These are phyloP conservation scores for Morpho helenor DNA, from an alignment of 2,888 invertebrate species.

Conservation along the genomic window DNA sequence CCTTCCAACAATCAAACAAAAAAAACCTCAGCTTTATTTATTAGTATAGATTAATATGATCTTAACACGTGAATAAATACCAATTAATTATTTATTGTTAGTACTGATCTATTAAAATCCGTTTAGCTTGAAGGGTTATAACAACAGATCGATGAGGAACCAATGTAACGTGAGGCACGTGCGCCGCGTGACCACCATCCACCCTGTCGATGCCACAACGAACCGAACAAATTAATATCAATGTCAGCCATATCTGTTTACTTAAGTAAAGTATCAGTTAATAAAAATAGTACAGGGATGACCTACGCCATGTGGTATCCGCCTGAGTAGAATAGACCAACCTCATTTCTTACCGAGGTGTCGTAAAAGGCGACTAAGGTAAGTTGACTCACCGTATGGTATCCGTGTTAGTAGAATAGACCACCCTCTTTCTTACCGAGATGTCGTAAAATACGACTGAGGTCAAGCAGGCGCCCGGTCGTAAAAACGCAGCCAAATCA, in stretches of 20 bases:
- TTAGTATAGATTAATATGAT: not conserved
- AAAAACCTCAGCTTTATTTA: not conserved
- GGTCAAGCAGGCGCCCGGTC: no score
- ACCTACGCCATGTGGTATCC: no score
- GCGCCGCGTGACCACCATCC: constrained; percentile 19
- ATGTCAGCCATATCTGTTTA: not conserved
- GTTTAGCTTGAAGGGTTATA: constrained; percentile 10
- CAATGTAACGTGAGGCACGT: constrained; percentile 23
- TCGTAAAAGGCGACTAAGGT: no score
- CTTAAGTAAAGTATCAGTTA: not conserved
- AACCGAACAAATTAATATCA: constrained; percentile 11
- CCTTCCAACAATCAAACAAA: no score
- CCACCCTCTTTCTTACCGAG: no score
- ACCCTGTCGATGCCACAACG: constrained; percentile 9
- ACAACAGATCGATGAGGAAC: constrained; percentile 12
- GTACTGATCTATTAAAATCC: not conserved
- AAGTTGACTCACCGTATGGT: no score
- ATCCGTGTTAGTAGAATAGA: no score
- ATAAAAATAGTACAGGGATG: not conserved
- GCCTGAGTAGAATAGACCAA: no score
- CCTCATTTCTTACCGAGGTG: no score
- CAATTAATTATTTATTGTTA: not conserved
- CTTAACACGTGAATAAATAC: not conserved
- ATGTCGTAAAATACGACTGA: no score
- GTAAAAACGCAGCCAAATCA: no score